Conservation (phyloP, 2,113 vertebrate genomes). For the Lophura nycthemera region DNA sequence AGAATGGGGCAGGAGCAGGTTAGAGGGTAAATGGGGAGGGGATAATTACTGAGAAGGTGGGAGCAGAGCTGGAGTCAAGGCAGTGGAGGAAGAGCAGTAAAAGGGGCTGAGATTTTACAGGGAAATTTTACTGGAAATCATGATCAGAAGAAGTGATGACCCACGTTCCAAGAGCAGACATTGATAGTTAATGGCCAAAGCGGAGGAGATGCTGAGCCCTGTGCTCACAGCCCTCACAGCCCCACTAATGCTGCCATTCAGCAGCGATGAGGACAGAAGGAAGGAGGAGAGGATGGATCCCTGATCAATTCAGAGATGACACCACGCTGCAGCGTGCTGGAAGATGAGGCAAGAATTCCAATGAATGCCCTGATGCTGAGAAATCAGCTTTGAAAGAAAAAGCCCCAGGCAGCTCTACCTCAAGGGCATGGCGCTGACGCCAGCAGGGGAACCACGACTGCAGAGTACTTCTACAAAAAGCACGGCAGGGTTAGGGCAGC, state of each 20-base stretch:
- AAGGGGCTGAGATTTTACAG: not conserved
- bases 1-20: not conserved
- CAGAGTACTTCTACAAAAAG: constrained; percentile 17
- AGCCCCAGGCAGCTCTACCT: not conserved
- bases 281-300: not conserved
- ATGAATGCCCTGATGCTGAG: not conserved
- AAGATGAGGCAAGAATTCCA: not conserved
- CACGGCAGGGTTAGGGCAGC: not conserved
- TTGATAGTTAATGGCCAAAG: not conserved
- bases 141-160: not conserved
- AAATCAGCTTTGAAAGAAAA: not conserved
- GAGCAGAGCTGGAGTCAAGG: not conserved
- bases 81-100: not conserved
- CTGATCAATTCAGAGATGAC: not conserved
- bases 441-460: not conserved
- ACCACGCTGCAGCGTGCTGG: not conserved
- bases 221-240: not conserved
- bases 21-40: not conserved
- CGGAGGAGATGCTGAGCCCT: not conserved
- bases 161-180: not conserved
- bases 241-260: accelerated
- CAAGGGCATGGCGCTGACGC: accelerated
- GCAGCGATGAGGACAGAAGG: not conserved
- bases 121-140: not conserved
- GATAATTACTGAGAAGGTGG: not conserved